Conservation (phyloP, 2,797 vertebrate species). For the Monodelphis domestica region DNA sequence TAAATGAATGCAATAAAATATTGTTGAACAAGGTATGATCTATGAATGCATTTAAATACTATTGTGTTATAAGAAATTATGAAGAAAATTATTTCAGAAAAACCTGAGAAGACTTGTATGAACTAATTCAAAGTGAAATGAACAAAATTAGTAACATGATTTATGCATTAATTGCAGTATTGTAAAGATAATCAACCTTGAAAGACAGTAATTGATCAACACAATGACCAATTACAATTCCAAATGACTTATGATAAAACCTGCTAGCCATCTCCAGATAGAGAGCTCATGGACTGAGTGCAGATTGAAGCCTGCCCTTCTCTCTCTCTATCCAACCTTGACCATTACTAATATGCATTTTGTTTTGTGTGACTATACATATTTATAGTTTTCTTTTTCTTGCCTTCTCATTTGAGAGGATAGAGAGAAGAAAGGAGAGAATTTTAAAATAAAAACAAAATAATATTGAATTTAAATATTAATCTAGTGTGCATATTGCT, state of each 20-base stretch:
- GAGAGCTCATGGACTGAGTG: not conserved
- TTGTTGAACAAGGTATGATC: not conserved
- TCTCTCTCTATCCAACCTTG: not conserved
- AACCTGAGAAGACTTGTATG: too few relatives aligned
- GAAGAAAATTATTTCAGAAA: not conserved
- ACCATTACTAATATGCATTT: too few relatives aligned
- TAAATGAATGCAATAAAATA: too few relatives aligned
- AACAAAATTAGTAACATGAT: too few relatives aligned
- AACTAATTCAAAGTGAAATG: too few relatives aligned
- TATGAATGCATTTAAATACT: not conserved
- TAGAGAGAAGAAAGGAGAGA: not conserved
- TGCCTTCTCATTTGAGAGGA: not conserved
- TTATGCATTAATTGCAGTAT: too few relatives aligned
- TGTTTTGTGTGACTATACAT: too few relatives aligned
- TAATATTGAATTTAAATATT: not conserved
- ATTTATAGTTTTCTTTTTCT: not conserved
- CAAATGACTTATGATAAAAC: not conserved
- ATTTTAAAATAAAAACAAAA: not conserved
- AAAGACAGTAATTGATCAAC: not conserved
- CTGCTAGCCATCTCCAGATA: not conserved
- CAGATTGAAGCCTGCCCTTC: not conserved
- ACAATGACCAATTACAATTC: not conserved
- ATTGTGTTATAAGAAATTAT: not conserved
- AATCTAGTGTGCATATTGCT: not conserved
- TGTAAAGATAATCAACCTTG: too few relatives aligned